Base-by-base conservation (phyloP, 2,797 vertebrate species). In the Tiaroga cobitis region DNA sequence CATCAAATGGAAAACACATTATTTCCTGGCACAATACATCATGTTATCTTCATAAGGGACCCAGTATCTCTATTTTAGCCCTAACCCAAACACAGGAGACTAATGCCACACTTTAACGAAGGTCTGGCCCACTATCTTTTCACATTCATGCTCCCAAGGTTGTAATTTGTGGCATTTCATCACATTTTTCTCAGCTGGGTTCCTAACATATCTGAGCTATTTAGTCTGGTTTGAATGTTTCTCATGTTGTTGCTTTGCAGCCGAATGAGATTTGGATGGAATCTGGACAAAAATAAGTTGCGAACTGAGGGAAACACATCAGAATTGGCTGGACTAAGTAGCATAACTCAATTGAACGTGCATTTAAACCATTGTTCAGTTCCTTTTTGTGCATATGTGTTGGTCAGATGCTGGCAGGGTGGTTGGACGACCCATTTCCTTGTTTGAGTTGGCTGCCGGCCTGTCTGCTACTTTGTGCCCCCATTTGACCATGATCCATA, bases 391-490 rank as follows among this genome's bases (percentile, higher is more conserved):
- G 61, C 84, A 72, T 49, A 5, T 80, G 77, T 76, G n/a, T 70
- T 51, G 61, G 63, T 63, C 43, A 78, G 81, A 78, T 86, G 81
- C 65, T 84, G 85, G 41, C 78, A 75, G 85, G 49, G 59, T 46
- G 46, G 63, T 74, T 84, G 81, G 84, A 56, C 56, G 61, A 86
- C 84, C 59, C 39, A 59, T 87, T 87, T 86, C 85, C 67, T 32
- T 59, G 70, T 85, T 89, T 88, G 67, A 86, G 46, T 86, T 89
- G 88, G 87, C 84, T n/a, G 76, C 74, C 65, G 51, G 67, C 85
- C 86, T 76, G 83, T 82, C 80, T 83, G 83, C 73, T 56, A 79
- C 81, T 83, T 39, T 68, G 4, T 78, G 79, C 78, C 88, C 81
- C 68, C 49, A 26, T 37, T 74, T 86, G 87, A 89, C 88, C 82